phyloP scores from a whole-genome alignment of 2,888 invertebrate species.

The Agrilus biguttatus region DNA sequence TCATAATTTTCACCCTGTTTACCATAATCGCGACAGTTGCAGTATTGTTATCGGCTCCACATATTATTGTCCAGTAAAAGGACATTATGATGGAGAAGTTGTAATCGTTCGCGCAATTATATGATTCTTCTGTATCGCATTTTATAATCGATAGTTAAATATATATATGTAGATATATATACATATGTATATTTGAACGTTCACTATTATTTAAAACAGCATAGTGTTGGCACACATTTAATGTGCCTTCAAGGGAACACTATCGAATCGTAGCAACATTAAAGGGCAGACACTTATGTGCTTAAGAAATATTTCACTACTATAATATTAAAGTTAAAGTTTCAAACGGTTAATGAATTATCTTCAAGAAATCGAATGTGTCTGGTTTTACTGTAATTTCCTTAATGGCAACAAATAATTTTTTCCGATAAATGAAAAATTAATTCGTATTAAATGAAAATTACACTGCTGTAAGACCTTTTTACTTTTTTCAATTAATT shows the following conservation, averaged over 20 bases:
- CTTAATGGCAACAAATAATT: too few species aligned
- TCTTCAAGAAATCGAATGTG: too few species aligned
- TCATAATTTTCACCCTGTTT: conserved; percentile 89
- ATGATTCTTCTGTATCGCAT: conserved; percentile 16
- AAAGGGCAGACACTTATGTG: conserved; percentile 33
- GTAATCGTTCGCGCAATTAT: conserved; percentile 13
- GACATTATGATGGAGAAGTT: conserved; percentile 5
- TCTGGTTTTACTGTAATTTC: too few species aligned
- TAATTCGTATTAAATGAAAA: too few species aligned
- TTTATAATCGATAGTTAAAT: conserved; percentile 17
- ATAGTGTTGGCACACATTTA: conserved; percentile 29
- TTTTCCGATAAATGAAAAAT: too few species aligned
- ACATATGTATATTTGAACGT: conserved; percentile 20
- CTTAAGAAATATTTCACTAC: conserved; percentile 8
- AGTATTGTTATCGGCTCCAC: conserved; percentile 82
- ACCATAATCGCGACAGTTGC: conserved; percentile 87
- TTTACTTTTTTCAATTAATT: too few species aligned
- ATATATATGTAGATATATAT: conserved; percentile 1
- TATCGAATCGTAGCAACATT: conserved; percentile 29
- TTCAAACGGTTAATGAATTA: too few species aligned
- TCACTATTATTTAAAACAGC: conserved; percentile 32
- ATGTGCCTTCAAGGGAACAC: conserved; percentile 32
- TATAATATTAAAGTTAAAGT: too few species aligned
- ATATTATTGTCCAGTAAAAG: conserved; percentile 82
- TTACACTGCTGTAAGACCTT: too few species aligned